Base-by-base conservation (phyloP, 2,888 invertebrate species). In the Odontocolon sp. region DNA sequence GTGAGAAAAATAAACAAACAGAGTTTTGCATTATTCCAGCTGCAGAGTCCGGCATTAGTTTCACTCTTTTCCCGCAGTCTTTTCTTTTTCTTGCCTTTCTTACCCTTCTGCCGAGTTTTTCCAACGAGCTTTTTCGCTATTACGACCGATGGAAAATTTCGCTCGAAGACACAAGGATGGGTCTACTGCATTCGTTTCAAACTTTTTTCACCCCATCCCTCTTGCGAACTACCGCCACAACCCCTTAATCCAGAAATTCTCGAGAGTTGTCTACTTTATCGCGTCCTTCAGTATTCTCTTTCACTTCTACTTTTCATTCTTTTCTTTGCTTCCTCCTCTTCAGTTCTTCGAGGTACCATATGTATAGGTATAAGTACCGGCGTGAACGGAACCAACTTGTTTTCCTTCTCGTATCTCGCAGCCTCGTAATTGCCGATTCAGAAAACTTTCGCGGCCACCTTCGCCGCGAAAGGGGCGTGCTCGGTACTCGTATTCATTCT, bases 351-450 rank as follows among this genome's bases (percentile, higher is more conserved):
- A 61, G 45, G 38, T 14, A 14, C 31, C 45, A 16, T 31, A 6
- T 14, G 40, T 26, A 52, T 42, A 26, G 6, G 52, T 52, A 36
- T 50, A 69, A 59, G 54, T 40, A 63, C 40, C 63, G 56, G 28
- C 61, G 47, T 38, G 38, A 16, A 18, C 64, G 52, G 61, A 68
- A 68, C 59, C 33, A 52, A 69, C 52, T 74, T 69, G 63, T 71
- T 71, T 68, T 68, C 59, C 21, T 63, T 16, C 45, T 68, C 66
- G 69, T 72, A 76, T 76, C 63, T 69, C 47, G 59, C 52, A 42
- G 59, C 64, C 26, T 66, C 64, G 78, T 74, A 79, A 79, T 79
- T 79, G 70, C 64, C 77, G 74, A 80, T 79, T 77, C 66, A 61
- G 72, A 61, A 77, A 79, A 78, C 36, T 79, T 79, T 54, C 54